Percentiles rank a stretch among this genome's conserved stretches.
Conservation (phyloP, 2,113 vertebrate species). For the Formicarius rufipectus region DNA sequence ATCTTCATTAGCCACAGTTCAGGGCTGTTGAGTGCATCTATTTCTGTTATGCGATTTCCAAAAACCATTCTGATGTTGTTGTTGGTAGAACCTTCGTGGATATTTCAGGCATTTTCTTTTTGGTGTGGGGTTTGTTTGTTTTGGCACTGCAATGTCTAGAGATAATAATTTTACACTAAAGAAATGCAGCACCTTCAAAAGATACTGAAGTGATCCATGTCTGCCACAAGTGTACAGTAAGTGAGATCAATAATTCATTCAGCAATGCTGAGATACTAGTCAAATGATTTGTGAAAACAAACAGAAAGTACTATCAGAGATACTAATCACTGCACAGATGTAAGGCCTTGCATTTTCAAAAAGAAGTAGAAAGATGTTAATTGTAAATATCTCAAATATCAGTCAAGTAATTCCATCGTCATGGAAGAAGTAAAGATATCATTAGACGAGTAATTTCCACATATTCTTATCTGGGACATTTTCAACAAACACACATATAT, state of each 20-base stretch:
- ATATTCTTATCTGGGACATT: background rate
- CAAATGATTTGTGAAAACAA: background rate
- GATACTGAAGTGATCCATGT: background rate
- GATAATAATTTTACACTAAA: background rate
- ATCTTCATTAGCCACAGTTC: background rate
- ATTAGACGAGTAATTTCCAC: background rate
- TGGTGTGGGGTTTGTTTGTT: no score
- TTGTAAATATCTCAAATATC: background rate
- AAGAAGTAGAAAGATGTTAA: background rate
- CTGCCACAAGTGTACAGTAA: background rate
- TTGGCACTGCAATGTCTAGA: background rate
- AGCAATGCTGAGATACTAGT: background rate
- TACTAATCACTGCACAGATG: background rate
- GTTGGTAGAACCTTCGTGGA: background rate
- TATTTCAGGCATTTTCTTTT: background rate
- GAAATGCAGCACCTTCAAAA: background rate
- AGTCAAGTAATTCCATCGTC: background rate
- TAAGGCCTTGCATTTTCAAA: background rate
- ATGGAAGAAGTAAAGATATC: background rate
- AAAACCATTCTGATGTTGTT: background rate
- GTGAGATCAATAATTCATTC: background rate
- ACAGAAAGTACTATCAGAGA: background rate
- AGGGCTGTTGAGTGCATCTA: background rate
- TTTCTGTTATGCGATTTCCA: background rate
- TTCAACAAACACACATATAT: background rate